These are phyloP conservation scores for Aptenodytes forsteri DNA, from an alignment of 2,113 vertebrate genomes.

Conservation along the genomic window DNA sequence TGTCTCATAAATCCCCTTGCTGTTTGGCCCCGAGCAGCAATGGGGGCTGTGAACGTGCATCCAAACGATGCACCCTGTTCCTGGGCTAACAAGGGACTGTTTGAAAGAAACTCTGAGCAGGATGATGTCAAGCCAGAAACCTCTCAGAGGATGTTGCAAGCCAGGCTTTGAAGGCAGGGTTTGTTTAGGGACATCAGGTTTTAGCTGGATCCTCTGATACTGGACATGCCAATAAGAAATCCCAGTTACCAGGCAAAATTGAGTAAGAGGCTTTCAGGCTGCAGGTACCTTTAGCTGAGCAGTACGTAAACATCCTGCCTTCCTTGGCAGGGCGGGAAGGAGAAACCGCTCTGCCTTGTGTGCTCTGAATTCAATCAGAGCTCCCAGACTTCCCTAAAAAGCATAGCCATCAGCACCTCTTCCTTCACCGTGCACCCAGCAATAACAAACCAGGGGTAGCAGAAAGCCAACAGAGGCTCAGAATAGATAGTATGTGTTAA, in stretches of 20 bases:
- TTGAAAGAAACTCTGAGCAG: constrained; percentile 39
- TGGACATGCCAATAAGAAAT: background rate
- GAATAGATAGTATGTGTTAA: background rate
- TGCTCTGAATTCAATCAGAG: background rate
- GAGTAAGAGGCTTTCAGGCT: background rate
- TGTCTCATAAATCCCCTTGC: constrained; percentile 62
- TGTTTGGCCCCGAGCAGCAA: background rate
- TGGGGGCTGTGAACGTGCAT: constrained; percentile 15
- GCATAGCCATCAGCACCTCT: background rate
- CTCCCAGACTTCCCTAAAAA: background rate
- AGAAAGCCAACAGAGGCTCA: background rate
- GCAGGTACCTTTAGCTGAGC: background rate
- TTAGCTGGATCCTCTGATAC: background rate
- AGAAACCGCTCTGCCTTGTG: background rate
- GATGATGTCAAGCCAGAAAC: background rate
- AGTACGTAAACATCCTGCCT: background rate
- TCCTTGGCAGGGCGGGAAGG: background rate
- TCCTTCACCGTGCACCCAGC: background rate
- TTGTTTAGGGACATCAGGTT: constrained; percentile 5
- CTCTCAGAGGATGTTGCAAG: background rate
- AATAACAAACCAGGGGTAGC: background rate
- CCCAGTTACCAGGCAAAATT: background rate
- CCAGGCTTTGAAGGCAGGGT: background rate
- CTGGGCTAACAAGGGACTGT: constrained; percentile 39
- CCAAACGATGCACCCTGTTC: background rate